phyloP scores from a whole-genome alignment of 35 echinoderm and acorn worm species.

The Hemicentrotus pulcherrimus region DNA sequence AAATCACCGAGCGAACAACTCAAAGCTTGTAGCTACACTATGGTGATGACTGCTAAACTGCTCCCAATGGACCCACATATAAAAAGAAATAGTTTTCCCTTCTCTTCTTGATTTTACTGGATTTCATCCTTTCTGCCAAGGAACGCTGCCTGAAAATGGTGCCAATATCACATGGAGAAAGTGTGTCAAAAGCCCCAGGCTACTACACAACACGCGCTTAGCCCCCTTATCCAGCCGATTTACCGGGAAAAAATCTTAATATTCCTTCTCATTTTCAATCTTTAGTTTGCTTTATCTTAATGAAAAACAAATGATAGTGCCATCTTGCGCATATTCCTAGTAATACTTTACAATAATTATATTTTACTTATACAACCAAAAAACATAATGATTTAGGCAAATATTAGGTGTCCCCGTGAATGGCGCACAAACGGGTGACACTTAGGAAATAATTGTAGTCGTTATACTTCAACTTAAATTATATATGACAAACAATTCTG shows the following conservation, averaged over 20 bases:
- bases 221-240: not conserved
- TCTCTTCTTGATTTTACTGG: not conserved
- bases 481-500: no score
- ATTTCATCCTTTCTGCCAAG: not conserved
- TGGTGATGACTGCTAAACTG: conserved; percentile 25
- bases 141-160: not conserved
- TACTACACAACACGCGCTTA: not conserved
- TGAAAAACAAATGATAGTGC: not conserved
- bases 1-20: conserved; percentile 29
- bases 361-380: no score
- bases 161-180: not conserved
- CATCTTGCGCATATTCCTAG: not conserved
- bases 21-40: not conserved
- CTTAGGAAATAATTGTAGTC: no score
- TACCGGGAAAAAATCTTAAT: no score
- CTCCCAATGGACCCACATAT: not conserved
- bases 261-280: not conserved
- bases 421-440: no score
- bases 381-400: no score
- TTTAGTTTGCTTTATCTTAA: not conserved
- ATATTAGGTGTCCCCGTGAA: no score
- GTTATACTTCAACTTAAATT: no score
- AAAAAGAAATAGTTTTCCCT: not conserved
- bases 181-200: not conserved
- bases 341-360: no score